Conservation (phyloP, 1,140 invertebrate genomes). For the Mycetomoellerius zeteki region DNA sequence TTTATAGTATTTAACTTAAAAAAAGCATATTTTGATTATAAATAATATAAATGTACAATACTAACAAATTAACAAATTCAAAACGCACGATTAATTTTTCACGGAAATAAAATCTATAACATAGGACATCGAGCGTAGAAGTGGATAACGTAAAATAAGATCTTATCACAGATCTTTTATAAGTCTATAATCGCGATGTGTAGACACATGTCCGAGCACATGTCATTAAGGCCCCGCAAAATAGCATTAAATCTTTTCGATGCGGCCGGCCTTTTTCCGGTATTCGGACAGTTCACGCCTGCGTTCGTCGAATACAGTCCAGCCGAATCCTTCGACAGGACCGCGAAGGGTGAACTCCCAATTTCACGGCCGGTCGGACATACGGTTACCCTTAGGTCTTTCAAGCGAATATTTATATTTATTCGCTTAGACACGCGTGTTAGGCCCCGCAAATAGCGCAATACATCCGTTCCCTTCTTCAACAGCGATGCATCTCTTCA, state of each 20-base stretch:
- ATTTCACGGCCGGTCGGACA: conserved; percentile 78
- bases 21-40: not conserved
- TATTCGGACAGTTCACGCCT: conserved; percentile 34
- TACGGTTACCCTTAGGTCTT: conserved; percentile 44
- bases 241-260: conserved; percentile 13
- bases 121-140: not conserved
- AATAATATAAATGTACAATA: not conserved
- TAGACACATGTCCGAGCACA: not conserved
- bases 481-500: not conserved
- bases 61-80: not conserved
- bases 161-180: not conserved
- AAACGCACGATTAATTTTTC: not conserved
- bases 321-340: conserved; percentile 55
- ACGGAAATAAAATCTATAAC: not conserved
- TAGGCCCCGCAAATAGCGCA: conserved; percentile 54
- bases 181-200: not conserved
- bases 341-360: conserved; percentile 67
- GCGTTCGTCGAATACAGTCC: conserved; percentile 42
- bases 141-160: not conserved
- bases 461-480: conserved; percentile 32
- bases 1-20: not conserved
- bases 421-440: conserved; percentile 75
- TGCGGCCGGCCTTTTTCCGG: conserved; percentile 30
- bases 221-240: conserved; percentile 24
- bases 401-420: conserved; percentile 76